Base-by-base conservation (phyloP, 2,888 invertebrate species). In the Lepidochrysops patricia region DNA sequence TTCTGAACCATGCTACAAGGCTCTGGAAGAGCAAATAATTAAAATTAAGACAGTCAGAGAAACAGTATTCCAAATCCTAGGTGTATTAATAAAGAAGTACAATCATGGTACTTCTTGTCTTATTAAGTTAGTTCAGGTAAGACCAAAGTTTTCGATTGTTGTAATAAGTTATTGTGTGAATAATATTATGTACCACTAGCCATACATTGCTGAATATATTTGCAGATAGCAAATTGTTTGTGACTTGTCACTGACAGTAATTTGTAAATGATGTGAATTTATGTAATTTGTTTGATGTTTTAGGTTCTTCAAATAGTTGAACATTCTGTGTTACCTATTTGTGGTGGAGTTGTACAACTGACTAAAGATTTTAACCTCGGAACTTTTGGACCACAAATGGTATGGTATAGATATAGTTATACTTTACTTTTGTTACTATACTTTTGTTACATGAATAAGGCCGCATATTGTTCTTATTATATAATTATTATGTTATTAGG, bases 61-160 rank as follows among this genome's bases (percentile, higher is more conserved):
- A 66, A 93, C 93, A 12, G 90, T 97, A 4, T 93, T 94, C 73
- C 93, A 96, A 89, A 92, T 97, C 37, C 87, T 98, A 62, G 97
- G 96, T 12, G 90, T 92, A 2, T 90, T 97, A 50, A 92, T 97
- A 19, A 96, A 95, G 76, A 92, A 92, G 57, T 96, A 96, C 76
- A 96, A 95, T 74, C 96, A 97, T 82, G 95, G 95, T 0, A 91
- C 94, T 49, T 92, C 93, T 29, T 96, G 95, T 75, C 91, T 94
- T 1, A 92, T 94, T 4, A 93, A 94, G 72, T 89, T 95, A 61
- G 92, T 92, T 25, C 91, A 92, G 84, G 91, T 92, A 72, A 64
- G 15, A 32, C 19, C n/a, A n/a, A n/a, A n/a, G n/a, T n/a, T n/a
- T n/a, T n/a, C n/a, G n/a, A n/a, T n/a, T n/a, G n/a, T n/a, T n/a